phyloP scores from a whole-genome alignment of 2,113 vertebrate species.

The Petaurus breviceps region DNA sequence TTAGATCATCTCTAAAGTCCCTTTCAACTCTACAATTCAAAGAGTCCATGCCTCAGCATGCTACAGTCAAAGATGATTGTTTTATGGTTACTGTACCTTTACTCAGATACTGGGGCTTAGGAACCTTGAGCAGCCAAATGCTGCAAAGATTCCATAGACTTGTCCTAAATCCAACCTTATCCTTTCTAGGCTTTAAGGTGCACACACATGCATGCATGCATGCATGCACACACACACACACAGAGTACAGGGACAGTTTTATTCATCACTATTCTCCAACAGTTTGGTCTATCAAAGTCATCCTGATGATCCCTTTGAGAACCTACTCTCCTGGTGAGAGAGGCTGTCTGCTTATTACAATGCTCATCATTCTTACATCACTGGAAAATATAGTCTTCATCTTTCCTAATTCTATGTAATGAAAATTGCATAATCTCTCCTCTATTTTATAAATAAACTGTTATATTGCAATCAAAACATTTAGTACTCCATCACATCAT shows the following conservation, averaged over 20 bases:
- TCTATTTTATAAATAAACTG: not conserved
- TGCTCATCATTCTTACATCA: not conserved
- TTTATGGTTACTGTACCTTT: not conserved
- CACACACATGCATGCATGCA: too few relatives aligned
- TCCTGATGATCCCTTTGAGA: not conserved
- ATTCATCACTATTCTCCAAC: not conserved
- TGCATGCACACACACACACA: too few relatives aligned
- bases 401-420: not conserved
- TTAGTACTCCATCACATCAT: not conserved
- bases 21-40: not conserved
- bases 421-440: not conserved
- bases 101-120: not conserved
- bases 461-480: not conserved
- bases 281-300: not conserved
- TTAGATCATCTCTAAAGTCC: not conserved
- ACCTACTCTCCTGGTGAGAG: not conserved
- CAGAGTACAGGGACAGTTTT: not conserved
- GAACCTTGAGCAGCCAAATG: not conserved
- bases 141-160: not conserved
- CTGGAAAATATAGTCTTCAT: not conserved
- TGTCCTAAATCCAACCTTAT: not conserved
- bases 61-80: not conserved
- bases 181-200: not conserved
- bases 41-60: not conserved
- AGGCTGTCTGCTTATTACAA: not conserved